These are phyloP conservation scores for Pycnomerus fuliginosus DNA, from an alignment of 2,888 invertebrate genomes.

Conservation along the genomic window DNA sequence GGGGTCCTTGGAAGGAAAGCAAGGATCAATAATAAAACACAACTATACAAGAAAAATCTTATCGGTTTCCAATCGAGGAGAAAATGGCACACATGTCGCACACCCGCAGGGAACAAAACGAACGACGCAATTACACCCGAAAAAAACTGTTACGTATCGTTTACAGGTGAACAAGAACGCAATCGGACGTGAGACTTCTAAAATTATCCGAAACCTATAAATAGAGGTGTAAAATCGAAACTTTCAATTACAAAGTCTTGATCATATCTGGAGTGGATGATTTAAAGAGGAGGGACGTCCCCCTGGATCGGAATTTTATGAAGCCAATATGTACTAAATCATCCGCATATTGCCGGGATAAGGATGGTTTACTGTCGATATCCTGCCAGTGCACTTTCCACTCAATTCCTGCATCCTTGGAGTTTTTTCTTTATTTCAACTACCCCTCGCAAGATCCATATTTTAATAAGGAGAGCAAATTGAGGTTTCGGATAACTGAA, in stretches of 20 bases:
- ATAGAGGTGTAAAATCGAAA: too few relatives aligned
- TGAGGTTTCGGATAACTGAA: too few relatives aligned
- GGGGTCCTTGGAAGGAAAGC: conserved; percentile 11
- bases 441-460: too few relatives aligned
- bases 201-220: conserved; percentile 3
- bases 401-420: too few relatives aligned
- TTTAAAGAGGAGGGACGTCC: conserved; percentile 19
- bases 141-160: conserved; percentile 3
- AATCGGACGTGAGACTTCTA: neutral
- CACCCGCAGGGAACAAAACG: conserved; percentile 1
- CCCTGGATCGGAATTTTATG: conserved; percentile 29
- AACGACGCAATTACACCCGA: conserved; percentile 5
- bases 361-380: conserved; percentile 36
- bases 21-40: conserved; percentile 27
- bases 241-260: neutral
- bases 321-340: conserved; percentile 32
- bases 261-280: conserved; percentile 15
- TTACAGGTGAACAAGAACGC: neutral
- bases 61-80: too few relatives aligned
- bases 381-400: too few relatives aligned
- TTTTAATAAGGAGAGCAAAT: too few relatives aligned
- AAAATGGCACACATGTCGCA: neutral
- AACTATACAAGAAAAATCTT: too few relatives aligned
- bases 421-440: too few relatives aligned
- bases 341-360: conserved; percentile 33